Conservation (phyloP, 1,140 invertebrate species). For the Drosophila virilis region DNA sequence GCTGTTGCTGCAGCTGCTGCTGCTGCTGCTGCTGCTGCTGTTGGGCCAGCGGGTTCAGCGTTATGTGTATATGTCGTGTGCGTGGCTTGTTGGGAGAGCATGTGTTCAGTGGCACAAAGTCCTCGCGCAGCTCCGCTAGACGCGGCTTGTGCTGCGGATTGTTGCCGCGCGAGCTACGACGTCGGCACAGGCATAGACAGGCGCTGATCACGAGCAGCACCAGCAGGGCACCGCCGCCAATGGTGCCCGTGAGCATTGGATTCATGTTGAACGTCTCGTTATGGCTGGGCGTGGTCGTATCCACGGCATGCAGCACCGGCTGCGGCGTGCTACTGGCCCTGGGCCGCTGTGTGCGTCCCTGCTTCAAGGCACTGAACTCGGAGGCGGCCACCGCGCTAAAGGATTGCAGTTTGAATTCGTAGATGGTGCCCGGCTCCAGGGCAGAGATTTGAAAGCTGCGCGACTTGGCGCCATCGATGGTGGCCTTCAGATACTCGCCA, state of each 20-base stretch:
- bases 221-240: conserved; percentile 66
- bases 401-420: conserved; percentile 96
- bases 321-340: conserved; percentile 55
- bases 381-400: conserved; percentile 94
- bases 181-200: conserved; percentile 82
- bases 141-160: conserved; percentile 80
- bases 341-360: conserved; percentile 88
- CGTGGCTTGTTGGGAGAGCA: conserved; percentile 59
- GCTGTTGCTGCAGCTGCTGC: conserved; percentile 37
- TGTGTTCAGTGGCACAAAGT: conserved; percentile 80
- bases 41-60: conserved; percentile 88
- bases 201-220: conserved; percentile 67
- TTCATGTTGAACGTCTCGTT: conserved; percentile 66
- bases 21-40: conserved; percentile 53
- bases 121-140: conserved; percentile 59
- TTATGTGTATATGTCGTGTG: conserved; percentile 87
- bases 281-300: conserved; percentile 66
- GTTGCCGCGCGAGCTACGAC: conserved; percentile 59
- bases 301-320: conserved; percentile 26
- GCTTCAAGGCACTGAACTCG: conserved; percentile 92
- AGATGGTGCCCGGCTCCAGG: conserved; percentile 91
- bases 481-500: conserved; percentile 92
- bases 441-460: conserved; percentile 90
- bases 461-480: conserved; percentile 89
- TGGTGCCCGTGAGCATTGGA: conserved; percentile 62